Evolutionary conservation across 2,888 invertebrate genomes (phyloP), one percentile per base, ranked within the genome.

Genomic region (Lampropteryx suffumata): DNA sequence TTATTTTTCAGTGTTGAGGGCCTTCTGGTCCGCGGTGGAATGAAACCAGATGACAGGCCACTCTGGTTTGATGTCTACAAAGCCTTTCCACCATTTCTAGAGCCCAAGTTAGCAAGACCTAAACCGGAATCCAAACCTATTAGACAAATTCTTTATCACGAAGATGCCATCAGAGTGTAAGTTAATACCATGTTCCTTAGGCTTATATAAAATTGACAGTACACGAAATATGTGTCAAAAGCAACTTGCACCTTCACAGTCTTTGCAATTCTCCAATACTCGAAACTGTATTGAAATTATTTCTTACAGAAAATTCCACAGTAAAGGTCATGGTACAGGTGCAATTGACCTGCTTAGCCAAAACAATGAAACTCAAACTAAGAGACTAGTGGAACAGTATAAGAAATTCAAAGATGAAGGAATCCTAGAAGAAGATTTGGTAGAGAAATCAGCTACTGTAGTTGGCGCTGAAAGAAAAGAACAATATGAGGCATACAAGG

Each of bases 61-160:
- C 53, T 99, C 7, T 99, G 99, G 99, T 97, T 95, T 75, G 96
- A 97, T 73, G 88, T 99, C 13, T 99, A 98, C 76, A 93, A 94
- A 81, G 94, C 95, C 0, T 98, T 97, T 86, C 99, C 99, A 5
- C 99, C 99, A 1, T 93, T 94, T 60, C 83, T 93, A 34, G 96
- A 97, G 69, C 99, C 99, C 4, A 90, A 91, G 54, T 96, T 91
- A 82, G 94, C 95, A 61, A 91, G 94, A 69, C 92, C 93, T 3
- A 92, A 90, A 26, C 91, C 93, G 0, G 92, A 92, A 51, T 83
- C 91, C 7, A 81, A 74, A 55, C 89, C 92, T 8, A 80, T 97
- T 7, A 92, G 85, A 65, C 84, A 92, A 59, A 95, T 98, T 63
- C 94, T 97, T 63, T 98, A 97, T 69, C 84, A 93, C 42, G 98